Base-by-base conservation (phyloP, 2,888 invertebrate species). In the Nysson spinosus region DNA sequence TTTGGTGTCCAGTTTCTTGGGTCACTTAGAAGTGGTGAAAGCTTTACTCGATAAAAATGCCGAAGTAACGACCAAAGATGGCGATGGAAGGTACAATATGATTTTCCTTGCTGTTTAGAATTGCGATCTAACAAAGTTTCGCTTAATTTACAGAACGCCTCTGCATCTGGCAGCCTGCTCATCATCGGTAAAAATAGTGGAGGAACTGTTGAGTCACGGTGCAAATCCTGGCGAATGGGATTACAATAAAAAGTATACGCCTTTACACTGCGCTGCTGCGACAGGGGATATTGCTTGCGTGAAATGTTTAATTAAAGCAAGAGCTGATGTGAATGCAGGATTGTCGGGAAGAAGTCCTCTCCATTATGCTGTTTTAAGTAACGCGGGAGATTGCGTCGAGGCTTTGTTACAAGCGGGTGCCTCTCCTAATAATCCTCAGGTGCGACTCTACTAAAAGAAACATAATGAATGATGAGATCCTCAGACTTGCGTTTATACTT, bases 291-390 rank as follows among this genome's bases (percentile, higher is more conserved):
- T 92, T n/a, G 82, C 87, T 17, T 91, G 91, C 75, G 88, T 93
- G 26, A 89, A 91, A 87, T 86, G 92, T 73, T 85, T 96, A 66
- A 88, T 96, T 56, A 90, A 90, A 61, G 89, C 91, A 57, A 94
- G 93, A 0, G 95, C 95, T n/a, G 92, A 94, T 76, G 91, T 94
- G n/a, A 93, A 94, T 79, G 93, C 93, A 4, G 94, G 94, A 9
- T 76, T 90, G 16, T 75, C 83, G 50, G 91, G 91, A 51, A 91
- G 91, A 68, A 95, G 94, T 32, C 93, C 96, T 0, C 87, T 97
- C 64, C 95, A 96, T 84, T 95, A 94, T 84, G 96, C 96, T 0
- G 95, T 95, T 47, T 90, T 94, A 72, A 94, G 93, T 79, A 91
- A 93, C 80, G 92, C 93, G 7, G 88, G 90, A 52, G 93, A 93